Base-by-base conservation (phyloP, 2,113 vertebrate species). In the Labrus mixtus region DNA sequence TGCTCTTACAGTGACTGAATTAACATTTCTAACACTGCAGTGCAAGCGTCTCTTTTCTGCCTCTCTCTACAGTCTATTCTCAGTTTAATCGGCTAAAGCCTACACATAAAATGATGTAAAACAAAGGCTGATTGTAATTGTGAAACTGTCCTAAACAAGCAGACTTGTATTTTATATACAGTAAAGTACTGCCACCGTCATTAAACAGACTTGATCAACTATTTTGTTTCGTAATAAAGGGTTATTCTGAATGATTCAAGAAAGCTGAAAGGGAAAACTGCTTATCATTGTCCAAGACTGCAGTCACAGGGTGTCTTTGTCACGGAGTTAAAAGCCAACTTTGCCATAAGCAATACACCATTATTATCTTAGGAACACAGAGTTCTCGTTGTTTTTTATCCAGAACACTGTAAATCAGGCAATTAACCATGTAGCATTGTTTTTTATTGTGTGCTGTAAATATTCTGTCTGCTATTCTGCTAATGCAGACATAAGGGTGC, bases 401-500 rank as follows among this genome's bases (percentile, higher is more conserved):
- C 56, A 29, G 25, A 68, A 65, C 76, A 80, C 54, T 65, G 70
- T 57, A 80, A 71, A 78, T 76, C 55, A 73, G 58, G 68, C 53
- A 86, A 83, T 79, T 91, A 86, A 67, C 74, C 59, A 78, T 69
- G 57, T 45, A 66, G 50, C 76, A 76, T 65, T 66, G 72, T 78
- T 86, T 75, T 76, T 82, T 17, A 15, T 78, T 82, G 50, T 69
- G 64, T 65, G 75, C 82, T 83, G 68, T 70, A 91, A 86, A 83
- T 80, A 84, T 82, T 77, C 70, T 79, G 60, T 83, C 77, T 82
- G 81, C 54, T 93, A 88, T 93, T 93, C 90, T 93, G 91, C 95
- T 96, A 95, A 96, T 96, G 96, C 94, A 93, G 96, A 95, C 95
- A 93, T 89, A 95, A 95, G 89, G 88, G 88, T 86, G 88, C 88